Percentiles rank a stretch among this genome's conserved stretches.
Evolutionary conservation across 1,140 invertebrate species (phyloP).

Genomic region (Scylla paramamosain): DNA sequence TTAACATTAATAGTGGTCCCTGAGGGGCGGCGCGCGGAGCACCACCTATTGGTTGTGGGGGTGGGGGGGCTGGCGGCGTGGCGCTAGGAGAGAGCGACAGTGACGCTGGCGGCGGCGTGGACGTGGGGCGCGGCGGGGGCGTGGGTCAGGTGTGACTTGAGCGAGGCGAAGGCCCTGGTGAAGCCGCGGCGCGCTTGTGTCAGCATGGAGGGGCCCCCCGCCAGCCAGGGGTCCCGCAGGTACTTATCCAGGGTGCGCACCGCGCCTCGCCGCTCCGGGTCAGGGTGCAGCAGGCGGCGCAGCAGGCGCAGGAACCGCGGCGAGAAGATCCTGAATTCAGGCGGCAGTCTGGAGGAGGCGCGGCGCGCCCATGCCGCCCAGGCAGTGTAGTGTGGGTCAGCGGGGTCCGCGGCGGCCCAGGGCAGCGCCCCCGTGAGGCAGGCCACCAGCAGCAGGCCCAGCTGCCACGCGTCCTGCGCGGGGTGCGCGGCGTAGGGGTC

Average conservation of each 20-base stretch:
- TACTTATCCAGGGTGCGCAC: constrained; percentile 89
- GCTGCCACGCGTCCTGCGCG: constrained; percentile 96
- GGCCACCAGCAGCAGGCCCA: constrained; percentile 95
- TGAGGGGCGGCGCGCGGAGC: too few species aligned
- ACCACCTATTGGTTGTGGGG: too few species aligned
- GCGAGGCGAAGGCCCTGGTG: too few species aligned
- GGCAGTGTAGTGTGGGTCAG: constrained; percentile 84
- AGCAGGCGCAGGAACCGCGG: constrained; percentile 86
- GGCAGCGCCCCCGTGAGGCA: constrained; percentile 95
- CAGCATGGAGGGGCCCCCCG: too few species aligned
- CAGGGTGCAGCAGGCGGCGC: constrained; percentile 86
- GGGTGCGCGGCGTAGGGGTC: constrained; percentile 84
- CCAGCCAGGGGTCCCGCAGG: constrained; percentile 86
- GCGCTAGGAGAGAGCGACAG: too few species aligned
- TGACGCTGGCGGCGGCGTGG: too few species aligned
- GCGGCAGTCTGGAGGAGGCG: constrained; percentile 86
- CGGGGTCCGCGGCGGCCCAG: constrained; percentile 94
- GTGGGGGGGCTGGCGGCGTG: too few species aligned
- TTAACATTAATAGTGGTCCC: too few species aligned
- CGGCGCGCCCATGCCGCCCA: constrained; percentile 87
- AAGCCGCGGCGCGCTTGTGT: too few species aligned
- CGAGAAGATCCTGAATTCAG: constrained; percentile 84
- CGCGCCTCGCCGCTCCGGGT: constrained; percentile 86
- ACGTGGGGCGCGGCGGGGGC: too few species aligned
- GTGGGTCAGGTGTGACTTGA: too few species aligned